Conservation (phyloP, 2,113 vertebrate genomes). For the Oncorhynchus nerka region DNA sequence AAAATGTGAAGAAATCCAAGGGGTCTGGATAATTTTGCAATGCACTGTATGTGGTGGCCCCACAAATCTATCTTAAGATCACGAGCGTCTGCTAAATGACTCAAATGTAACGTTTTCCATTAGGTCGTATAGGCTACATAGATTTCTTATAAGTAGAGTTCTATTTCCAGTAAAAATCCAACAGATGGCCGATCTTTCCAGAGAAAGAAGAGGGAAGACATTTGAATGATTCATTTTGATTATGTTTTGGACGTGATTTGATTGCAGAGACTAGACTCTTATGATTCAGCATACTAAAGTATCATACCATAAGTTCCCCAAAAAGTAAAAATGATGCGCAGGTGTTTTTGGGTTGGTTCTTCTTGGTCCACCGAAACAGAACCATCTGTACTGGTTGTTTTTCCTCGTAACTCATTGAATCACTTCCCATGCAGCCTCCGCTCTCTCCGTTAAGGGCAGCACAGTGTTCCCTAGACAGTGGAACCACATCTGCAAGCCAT, state of each 20-base stretch:
- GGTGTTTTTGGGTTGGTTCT: slow-evolving; percentile 32
- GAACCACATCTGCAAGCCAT: slow-evolving; percentile 73
- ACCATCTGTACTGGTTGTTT: slow-evolving; percentile 54
- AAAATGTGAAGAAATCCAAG: too few species aligned
- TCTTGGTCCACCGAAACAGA: slow-evolving; percentile 39
- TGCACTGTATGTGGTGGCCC: too few species aligned
- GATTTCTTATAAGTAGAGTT: too few species aligned
- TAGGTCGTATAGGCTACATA: too few species aligned
- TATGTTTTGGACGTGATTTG: not conserved
- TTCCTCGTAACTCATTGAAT: slow-evolving; percentile 56
- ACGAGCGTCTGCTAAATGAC: too few species aligned
- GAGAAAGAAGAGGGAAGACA: too few species aligned
- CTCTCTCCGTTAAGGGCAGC: slow-evolving; percentile 30
- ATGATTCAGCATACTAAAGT: slow-evolving; percentile 35
- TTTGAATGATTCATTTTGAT: not conserved
- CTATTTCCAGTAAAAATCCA: too few species aligned
- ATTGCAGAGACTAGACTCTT: not conserved
- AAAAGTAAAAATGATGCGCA: slow-evolving; percentile 46
- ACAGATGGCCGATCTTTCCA: too few species aligned
- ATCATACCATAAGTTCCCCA: slow-evolving; percentile 27
- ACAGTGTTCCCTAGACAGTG: slow-evolving; percentile 38
- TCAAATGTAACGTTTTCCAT: too few species aligned
- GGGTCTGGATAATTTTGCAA: too few species aligned
- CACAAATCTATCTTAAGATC: too few species aligned
- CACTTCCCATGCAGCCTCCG: slow-evolving; percentile 16